Evolutionary conservation across 2,888 invertebrate genomes (phyloP), one percentile per base, ranked within the genome.

Genomic region (Platycheirus albimanus): DNA sequence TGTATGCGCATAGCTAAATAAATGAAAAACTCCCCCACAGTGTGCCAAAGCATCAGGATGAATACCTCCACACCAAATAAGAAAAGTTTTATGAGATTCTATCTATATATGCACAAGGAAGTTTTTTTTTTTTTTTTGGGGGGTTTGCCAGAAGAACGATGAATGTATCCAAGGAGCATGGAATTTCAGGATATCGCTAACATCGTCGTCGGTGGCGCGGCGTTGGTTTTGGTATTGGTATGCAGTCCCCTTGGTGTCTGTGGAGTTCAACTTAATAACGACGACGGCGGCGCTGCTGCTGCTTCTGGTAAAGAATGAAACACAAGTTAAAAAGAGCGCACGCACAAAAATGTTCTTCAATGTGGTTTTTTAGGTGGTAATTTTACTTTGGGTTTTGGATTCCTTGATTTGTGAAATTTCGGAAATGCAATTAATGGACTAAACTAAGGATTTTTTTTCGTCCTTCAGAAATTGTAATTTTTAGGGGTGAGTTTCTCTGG

Each of bases 231-330:
- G 36, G 19, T 54, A 1, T 36, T 38, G 0, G 10, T 20, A 47
- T 0, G 15, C 13, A 7, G 58, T 66, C 47, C 52, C 71, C 70
- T 61, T 70, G 20, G n/a, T 58, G 70, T 66, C 76, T 75, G 64
- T 33, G 66, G 66, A 71, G 58, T 71, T 76, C 33, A 52, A 66
- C 76, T 76, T 81, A 51, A 81, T 76, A 61, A 71, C 24, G 61
- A n/a, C 1, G 20, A 4, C 1, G 17, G 41, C 1, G 17, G 20
- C 10, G 45, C 45, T 33, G 24, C 6, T 33, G 8, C 1, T 33
- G 30, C 7, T 33, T 3, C 30, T 8, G 30, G 30, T 8, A 19
- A 3, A 15, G 13, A 51, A 6, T 30, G 8, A 58, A n/a, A n/a
- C n/a, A 30, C 33, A 24, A 19, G 33, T 33, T 49, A 5, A 67